Evolutionary conservation across 2,888 invertebrate genomes (phyloP), one percentile per base, ranked within the genome.

Genomic region (Pardosa pseudoannulata): DNA sequence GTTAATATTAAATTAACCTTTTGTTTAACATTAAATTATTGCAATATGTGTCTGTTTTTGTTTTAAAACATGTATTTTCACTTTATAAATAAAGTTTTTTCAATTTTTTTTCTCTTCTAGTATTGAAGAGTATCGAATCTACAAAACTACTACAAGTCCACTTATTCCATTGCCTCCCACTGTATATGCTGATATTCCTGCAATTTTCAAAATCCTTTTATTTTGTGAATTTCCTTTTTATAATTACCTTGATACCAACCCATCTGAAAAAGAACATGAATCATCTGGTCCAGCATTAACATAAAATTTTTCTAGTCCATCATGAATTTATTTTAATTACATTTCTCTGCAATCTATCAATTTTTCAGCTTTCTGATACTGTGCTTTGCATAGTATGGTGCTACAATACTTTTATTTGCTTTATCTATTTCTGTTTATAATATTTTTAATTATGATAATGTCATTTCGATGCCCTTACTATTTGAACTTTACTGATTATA

Each of bases 181-280:
- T 0, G 94, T 97, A 67, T 97, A 97, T 92, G 94, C 95, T n/a
- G 96, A 96, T 91, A 95, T 97, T 62, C 97, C 97, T 0, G 93
- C 93, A 90, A 95, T 95, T 89, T 92, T 97, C 71, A 97, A 97
- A 91, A 96, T 94, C 90, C 93, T 96, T 27, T 91, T 96, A 68
- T 97, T 97, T 92, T 97, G 96, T 91, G 97, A 97, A 91, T 96
- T 95, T 90, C 97, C 97, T 0, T 93, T 97, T 82, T 97, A 97
- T 91, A 95, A 97, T 91, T 88, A 90, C 73, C 67, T 90, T 9
- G 85, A 89, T 76, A 90, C 90, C 16, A 89, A 89, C 0, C 72
- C 72, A 32, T 78, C 68, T 23, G 81, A 62, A 3, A 32, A 39
- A 13, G 74, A 76, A 5, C 28, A 19, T 19, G 71, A 71, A 27